phyloP scores from a whole-genome alignment of 2,113 vertebrate genomes.

The Sinocyclocheilus anshuiensis region DNA sequence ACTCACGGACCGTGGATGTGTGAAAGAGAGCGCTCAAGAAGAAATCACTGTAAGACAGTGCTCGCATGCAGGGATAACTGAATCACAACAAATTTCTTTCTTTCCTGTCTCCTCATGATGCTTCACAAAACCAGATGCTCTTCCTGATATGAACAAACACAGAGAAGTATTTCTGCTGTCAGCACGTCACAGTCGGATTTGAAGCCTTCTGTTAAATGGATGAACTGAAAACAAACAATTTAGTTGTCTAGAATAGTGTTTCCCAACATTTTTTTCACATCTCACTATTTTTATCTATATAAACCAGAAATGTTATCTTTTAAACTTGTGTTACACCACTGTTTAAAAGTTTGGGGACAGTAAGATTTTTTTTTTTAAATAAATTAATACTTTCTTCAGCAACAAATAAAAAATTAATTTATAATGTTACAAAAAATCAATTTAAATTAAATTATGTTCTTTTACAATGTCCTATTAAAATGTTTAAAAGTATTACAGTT shows the following conservation, averaged over 20 bases:
- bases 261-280: not conserved
- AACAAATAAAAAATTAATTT: too few relatives aligned
- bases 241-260: not conserved
- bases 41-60: conserved; percentile 10
- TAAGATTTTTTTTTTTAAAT: too few relatives aligned
- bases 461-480: too few relatives aligned
- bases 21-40: conserved; percentile 45
- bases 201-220: conserved; percentile 22
- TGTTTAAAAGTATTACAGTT: not conserved
- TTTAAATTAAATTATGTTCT: not conserved
- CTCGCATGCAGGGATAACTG: not conserved
- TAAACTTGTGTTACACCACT: not conserved
- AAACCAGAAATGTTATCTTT: not conserved
- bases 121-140: conserved; percentile 21
- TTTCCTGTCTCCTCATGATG: conserved; percentile 7
- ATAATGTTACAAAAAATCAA: too few relatives aligned
- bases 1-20: conserved; percentile 57
- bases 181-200: conserved; percentile 26
- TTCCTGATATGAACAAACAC: conserved; percentile 24
- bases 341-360: not conserved
- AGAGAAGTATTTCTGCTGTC: conserved; percentile 26
- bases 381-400: too few relatives aligned
- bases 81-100: conserved; percentile 37
- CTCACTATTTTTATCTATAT: not conserved
- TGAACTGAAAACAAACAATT: conserved; percentile 23